Evolutionary conservation across 2,113 vertebrate genomes (phyloP), one percentile per base, ranked within the genome.

Genomic region (Neogale vison): DNA sequence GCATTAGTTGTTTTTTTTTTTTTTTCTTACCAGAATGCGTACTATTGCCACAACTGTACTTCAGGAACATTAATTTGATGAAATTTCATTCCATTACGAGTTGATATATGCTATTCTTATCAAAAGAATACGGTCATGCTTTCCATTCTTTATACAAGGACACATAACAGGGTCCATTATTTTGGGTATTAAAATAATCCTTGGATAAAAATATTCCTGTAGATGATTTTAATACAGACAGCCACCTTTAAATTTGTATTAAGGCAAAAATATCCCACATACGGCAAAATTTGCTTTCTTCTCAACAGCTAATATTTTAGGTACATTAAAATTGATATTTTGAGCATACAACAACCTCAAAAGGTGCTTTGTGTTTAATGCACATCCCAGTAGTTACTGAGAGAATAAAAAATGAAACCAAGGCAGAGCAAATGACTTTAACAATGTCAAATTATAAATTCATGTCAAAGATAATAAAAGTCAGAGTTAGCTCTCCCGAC

Each of bases 361-460:
- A 96, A 65, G 29, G 14, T 67, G 57, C n/a, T 88, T 59, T 39
- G 45, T 9, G 2, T 61, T 39, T 94, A 13, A 61, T 26, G 12
- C 2, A 18, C 50, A 20, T 71, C 31, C 63, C 59, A 11, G 21
- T 23, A 42, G 81, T 95, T 26, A 82, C 52, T 59, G 82, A 50
- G 31, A 96, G 65, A 87, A 52, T 50, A 57, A 89, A 47, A 80
- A 95, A 81, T 39, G 42, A 94, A 95, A 85, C 1, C 3, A n/a
- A 90, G 17, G 13, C 6, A 63, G 7, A 42, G 14, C n/a, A 57
- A 71, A 20, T 34, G 47, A 89, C 24, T 47, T 92, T 31, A 71
- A 77, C 6, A 57, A 80, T 81, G 91, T 72, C 71, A 93, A 88
- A 90, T 94, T 79, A 61, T 81, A 15, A 84, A 57, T 88, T 50